These are phyloP conservation scores for Leptoteleia sp. DNA, from an alignment of 1,140 invertebrate species.

Conservation along the genomic window DNA sequence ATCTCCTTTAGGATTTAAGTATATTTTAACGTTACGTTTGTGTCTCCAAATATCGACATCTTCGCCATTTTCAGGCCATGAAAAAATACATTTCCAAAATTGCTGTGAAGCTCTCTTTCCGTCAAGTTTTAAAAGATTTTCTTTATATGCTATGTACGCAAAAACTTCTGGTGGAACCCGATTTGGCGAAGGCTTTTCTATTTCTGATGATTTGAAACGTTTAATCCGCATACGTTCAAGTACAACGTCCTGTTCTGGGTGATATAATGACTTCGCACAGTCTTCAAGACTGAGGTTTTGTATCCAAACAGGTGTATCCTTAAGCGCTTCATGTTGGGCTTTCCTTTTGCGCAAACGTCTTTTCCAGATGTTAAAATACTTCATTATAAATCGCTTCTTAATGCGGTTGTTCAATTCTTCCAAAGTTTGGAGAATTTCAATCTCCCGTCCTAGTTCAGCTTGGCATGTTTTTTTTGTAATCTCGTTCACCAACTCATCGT, in stretches of 20 bases:
- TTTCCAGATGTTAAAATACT: constrained; percentile 81
- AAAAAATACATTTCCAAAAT: constrained; percentile 87
- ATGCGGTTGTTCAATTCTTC: constrained; percentile 66
- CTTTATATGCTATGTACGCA: constrained; percentile 73
- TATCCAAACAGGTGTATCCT: constrained; percentile 84
- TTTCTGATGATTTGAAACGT: constrained; percentile 33
- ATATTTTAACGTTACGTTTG: constrained; percentile 72
- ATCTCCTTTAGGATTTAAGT: constrained; percentile 66
- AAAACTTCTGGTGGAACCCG: constrained; percentile 69
- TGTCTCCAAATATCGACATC: constrained; percentile 68
- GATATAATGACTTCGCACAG: constrained; percentile 81
- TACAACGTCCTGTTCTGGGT: constrained; percentile 80
- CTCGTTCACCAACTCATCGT: not conserved
- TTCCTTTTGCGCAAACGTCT: constrained; percentile 70
- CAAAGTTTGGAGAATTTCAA: constrained; percentile 40
- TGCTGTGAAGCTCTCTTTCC: constrained; percentile 72
- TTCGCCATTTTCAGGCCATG: constrained; percentile 78
- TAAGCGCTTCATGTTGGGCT: constrained; percentile 80
- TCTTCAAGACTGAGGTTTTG: constrained; percentile 79
- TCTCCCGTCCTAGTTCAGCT: not conserved
- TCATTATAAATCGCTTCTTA: constrained; percentile 73
- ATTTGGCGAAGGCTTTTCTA: not conserved
- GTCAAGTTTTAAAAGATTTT: constrained; percentile 69
- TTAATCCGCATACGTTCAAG: constrained; percentile 80
- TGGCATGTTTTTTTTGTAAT: not conserved